Conservation (phyloP, 2,888 invertebrate species). For the Drosophila sordidula region DNA sequence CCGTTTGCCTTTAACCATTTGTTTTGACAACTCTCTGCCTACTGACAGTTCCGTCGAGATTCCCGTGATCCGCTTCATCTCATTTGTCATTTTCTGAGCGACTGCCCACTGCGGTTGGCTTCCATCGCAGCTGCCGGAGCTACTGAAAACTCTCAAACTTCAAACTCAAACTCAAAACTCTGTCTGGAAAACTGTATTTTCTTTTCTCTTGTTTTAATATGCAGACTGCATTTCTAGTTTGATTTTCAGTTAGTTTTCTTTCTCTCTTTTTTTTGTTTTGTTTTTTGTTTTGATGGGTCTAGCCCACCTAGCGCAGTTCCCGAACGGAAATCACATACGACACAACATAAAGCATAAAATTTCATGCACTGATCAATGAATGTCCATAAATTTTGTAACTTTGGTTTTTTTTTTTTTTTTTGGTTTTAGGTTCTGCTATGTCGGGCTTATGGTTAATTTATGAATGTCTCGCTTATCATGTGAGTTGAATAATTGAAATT, state of each 20-base stretch:
- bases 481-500: slow-evolving; percentile 68
- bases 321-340: slow-evolving; percentile 76
- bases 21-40: slow-evolving; percentile 55
- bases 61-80: slow-evolving; percentile 28
- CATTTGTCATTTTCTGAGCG: slow-evolving; percentile 70
- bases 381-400: slow-evolving; percentile 70
- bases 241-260: slow-evolving; percentile 55
- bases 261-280: slow-evolving; percentile 25
- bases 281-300: slow-evolving; percentile 47
- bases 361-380: slow-evolving; percentile 71
- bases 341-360: slow-evolving; percentile 79
- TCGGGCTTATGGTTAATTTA: slow-evolving; percentile 74
- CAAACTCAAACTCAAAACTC: not conserved
- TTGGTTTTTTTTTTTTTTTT: slow-evolving; percentile 37
- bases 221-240: slow-evolving; percentile 67
- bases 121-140: slow-evolving; percentile 30
- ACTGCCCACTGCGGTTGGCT: slow-evolving; percentile 23
- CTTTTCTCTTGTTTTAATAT: slow-evolving; percentile 69
- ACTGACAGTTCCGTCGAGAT: slow-evolving; percentile 45
- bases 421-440: slow-evolving; percentile 30
- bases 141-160: slow-evolving; percentile 30
- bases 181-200: slow-evolving; percentile 12
- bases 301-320: slow-evolving; percentile 77
- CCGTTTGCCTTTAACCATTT: slow-evolving; percentile 42
- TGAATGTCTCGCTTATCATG: slow-evolving; percentile 76